Conservation (phyloP, 92 coral and sea anemone genomes). For the Diadumene lineata region DNA sequence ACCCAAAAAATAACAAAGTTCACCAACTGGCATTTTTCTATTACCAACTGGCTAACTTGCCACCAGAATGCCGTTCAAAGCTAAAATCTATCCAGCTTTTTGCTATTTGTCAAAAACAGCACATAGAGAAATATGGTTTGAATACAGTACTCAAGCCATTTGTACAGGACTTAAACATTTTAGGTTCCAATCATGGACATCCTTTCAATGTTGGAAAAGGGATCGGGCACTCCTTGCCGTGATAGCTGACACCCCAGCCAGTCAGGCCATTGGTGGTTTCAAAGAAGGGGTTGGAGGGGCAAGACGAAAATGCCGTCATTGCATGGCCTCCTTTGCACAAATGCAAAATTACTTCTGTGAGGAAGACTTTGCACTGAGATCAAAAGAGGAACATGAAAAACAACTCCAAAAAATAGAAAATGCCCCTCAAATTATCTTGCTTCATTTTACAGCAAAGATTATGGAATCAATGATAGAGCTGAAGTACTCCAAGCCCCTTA, state of each 20-base stretch:
- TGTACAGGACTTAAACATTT: slow-evolving; percentile 29
- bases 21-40: slow-evolving; percentile 40
- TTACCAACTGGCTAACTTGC: slow-evolving; percentile 42
- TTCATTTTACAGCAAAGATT: slow-evolving; percentile 30
- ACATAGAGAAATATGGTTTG: slow-evolving; percentile 41
- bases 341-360: slow-evolving; percentile 46
- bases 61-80: slow-evolving; percentile 17
- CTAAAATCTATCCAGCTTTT: slow-evolving; percentile 40
- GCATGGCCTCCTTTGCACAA: slow-evolving; percentile 36
- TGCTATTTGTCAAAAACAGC: slow-evolving; percentile 32
- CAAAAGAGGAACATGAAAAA: slow-evolving; percentile 23
- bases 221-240: slow-evolving; percentile 23
- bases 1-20: slow-evolving; percentile 40
- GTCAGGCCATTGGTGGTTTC: slow-evolving; percentile 41
- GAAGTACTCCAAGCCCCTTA: slow-evolving; percentile 28
- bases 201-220: slow-evolving; percentile 28
- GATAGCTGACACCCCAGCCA: slow-evolving; percentile 57
- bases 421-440: slow-evolving; percentile 22
- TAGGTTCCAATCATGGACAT: slow-evolving; percentile 37
- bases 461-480: slow-evolving; percentile 41
- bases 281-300: slow-evolving; percentile 59
- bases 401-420: slow-evolving; percentile 20
- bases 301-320: slow-evolving; percentile 42
- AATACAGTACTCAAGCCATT: slow-evolving; percentile 37
- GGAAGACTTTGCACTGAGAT: slow-evolving; percentile 38